Evolutionary conservation across 2,113 vertebrate species (phyloP).

Genomic region (Platanista minor): DNA sequence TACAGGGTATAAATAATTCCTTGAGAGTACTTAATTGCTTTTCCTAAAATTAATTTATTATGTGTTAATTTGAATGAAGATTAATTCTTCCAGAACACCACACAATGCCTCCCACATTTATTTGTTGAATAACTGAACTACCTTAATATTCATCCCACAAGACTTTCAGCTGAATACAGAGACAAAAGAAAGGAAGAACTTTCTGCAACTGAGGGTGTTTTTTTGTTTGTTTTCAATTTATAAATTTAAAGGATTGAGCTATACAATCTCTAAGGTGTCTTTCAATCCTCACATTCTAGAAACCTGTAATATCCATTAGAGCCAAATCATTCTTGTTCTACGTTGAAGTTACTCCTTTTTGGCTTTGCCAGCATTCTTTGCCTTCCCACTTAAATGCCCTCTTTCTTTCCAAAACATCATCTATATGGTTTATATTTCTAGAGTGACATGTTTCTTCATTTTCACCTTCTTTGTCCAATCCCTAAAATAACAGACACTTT

Average conservation of each 20-base stretch:
- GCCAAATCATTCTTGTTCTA: neutral
- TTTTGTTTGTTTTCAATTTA: neutral
- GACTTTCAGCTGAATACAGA: neutral
- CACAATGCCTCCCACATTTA: neutral
- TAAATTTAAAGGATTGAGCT: neutral
- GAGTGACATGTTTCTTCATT: neutral
- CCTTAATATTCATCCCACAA: neutral
- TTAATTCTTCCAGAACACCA: neutral
- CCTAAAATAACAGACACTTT: constrained; percentile 22
- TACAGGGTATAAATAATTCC: neutral
- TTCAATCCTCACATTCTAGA: neutral
- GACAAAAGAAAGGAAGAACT: neutral
- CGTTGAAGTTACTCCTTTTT: neutral
- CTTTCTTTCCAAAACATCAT: constrained; percentile 16
- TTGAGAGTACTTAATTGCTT: neutral
- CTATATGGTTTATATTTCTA: neutral
- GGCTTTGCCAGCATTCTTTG: neutral
- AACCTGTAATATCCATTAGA: neutral
- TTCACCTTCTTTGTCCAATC: neutral
- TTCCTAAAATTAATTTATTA: neutral
- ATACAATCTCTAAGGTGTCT: neutral
- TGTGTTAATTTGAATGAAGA: neutral
- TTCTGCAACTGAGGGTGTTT: neutral
- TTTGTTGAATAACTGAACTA: neutral
- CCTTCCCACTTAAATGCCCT: neutral